Percentiles rank a stretch among this genome's conserved stretches.
Conservation (phyloP, 1,140 invertebrate genomes). For the Lordiphosa collinella region DNA sequence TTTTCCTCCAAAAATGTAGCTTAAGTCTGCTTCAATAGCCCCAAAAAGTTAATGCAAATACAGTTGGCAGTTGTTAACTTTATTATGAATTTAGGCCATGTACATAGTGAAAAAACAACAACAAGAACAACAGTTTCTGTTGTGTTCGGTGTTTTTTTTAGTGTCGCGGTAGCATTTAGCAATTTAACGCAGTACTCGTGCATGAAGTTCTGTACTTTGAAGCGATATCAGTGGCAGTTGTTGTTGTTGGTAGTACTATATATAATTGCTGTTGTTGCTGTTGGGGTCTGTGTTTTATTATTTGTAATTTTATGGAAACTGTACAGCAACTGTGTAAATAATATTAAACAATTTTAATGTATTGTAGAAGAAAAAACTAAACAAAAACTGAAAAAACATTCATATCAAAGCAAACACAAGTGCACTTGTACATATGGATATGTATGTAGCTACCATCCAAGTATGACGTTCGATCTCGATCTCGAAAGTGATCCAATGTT, state of each 20-base stretch:
- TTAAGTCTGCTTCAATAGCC: conserved; percentile 2
- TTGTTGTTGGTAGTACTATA: conserved; percentile 39
- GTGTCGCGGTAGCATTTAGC: conserved; percentile 70
- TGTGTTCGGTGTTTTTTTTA: conserved; percentile 33
- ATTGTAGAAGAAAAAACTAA: neutral
- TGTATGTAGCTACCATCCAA: neutral
- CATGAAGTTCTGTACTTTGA: conserved; percentile 75
- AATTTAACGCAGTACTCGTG: conserved; percentile 76
- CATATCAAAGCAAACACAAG: conserved; percentile 64
- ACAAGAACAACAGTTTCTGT: conserved; percentile 55
- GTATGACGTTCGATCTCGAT: neutral
- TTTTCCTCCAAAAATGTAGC: neutral
- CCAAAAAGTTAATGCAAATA: conserved; percentile 47
- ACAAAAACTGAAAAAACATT: conserved; percentile 38
- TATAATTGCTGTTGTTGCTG: conserved; percentile 41
- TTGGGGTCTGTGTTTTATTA: conserved; percentile 46
- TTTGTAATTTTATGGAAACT: conserved; percentile 75
- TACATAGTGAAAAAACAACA: conserved; percentile 44
- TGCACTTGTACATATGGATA: conserved; percentile 15
- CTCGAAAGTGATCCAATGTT: conserved; percentile 44
- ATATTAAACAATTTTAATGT: conserved; percentile 38
- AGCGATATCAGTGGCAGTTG: conserved; percentile 59
- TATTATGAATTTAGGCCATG: conserved; percentile 63
- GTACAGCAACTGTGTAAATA: conserved; percentile 73
- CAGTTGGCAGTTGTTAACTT: conserved; percentile 64